Evolutionary conservation across 2,797 vertebrate genomes (phyloP), one percentile per base, ranked within the genome.

Genomic region (Schizothorax lantsangensis): DNA sequence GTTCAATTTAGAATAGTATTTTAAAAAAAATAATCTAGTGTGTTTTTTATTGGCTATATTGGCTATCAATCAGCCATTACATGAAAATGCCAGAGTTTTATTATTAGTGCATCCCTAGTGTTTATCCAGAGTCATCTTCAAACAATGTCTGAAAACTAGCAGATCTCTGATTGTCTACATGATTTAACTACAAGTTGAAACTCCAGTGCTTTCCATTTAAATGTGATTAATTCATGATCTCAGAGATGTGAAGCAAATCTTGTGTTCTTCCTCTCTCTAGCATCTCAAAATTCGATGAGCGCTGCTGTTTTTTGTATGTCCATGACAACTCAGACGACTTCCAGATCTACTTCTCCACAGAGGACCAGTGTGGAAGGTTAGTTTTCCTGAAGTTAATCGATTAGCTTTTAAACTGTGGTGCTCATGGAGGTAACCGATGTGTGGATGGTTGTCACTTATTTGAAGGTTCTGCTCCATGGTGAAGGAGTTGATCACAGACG

Each of bases 331-430:
- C 96, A 0, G 97, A 99, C 7, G 97, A 99, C 94, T 99, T 99
- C 95, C 97, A 99, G 94, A 97, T 99, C 93, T 99, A 97, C 93
- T 99, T 98, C 94, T 98, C 98, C 88, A 98, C 97, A 0, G 96
- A 98, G 95, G 95, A 95, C 52, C 98, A 97, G 14, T 98, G 98
- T 83, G 96, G 92, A 91, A 97, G 98, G 98, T 99, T 89, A 96
- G 96, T 4, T 7, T 4, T 26, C 6, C 84, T 87, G 21, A 38
- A 74, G 62, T 36, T 4, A 19, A 68, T 68, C 66, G 9, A 36
- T 19, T 82, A 68, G 91, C 90, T 88, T 86, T 89, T 14, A 86
- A 62, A 47, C 40, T 33, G 43, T 49, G 7, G n/a, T 19, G 11
- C 21, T 17, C 36, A 26, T 36, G 47, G 5, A 66, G 36, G 23